These are phyloP conservation scores for Numenius arquata DNA, from an alignment of 2,113 vertebrate genomes.

Conservation along the genomic window DNA sequence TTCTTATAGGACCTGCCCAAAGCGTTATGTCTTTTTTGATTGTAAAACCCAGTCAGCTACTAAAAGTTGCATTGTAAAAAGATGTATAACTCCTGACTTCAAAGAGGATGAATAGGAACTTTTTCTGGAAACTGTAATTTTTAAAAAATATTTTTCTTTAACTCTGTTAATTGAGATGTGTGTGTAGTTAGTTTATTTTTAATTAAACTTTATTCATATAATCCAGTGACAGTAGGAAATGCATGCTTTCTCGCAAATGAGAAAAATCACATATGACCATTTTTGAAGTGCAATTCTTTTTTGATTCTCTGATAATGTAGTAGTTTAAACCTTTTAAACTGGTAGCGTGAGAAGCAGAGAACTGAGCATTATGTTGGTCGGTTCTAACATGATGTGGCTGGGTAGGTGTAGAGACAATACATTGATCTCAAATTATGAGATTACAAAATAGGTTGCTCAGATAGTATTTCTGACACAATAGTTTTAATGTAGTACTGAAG, in stretches of 20 bases:
- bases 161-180: background rate
- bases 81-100: background rate
- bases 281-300: background rate
- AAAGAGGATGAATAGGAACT: background rate
- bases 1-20: background rate
- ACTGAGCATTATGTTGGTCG: background rate
- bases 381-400: rapidly evolving
- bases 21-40: background rate
- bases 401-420: background rate
- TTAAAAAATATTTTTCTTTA: background rate
- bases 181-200: background rate
- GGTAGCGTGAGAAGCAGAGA: background rate
- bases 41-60: background rate
- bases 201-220: background rate
- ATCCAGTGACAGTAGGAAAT: background rate
- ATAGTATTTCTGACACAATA: background rate
- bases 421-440: background rate
- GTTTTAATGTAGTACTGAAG: background rate
- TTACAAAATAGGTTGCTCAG: background rate
- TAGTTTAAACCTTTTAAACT: background rate
- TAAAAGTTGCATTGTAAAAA: background rate
- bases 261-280: background rate
- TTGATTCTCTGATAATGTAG: background rate
- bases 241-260: background rate
- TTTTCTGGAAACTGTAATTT: background rate